phyloP scores from a whole-genome alignment of 2,797 vertebrate genomes.

The Myotis vivesi region DNA sequence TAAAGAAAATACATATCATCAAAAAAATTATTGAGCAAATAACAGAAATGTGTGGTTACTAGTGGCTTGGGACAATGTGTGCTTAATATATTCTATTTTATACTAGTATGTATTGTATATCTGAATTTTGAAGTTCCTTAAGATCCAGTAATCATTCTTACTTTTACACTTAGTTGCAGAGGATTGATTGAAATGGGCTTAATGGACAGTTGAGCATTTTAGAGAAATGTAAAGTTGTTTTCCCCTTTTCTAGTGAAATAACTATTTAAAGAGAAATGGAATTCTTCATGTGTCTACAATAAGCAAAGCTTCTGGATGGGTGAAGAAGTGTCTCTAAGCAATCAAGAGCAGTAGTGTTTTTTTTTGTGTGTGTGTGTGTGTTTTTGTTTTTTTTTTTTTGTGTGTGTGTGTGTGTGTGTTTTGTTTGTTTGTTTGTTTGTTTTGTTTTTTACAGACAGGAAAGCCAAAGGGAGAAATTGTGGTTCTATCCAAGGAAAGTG shows the following conservation, averaged over 20 bases:
- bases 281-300: background rate
- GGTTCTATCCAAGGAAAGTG: background rate
- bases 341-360: background rate
- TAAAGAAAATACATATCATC: background rate
- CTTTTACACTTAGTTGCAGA: background rate
- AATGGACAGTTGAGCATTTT: background rate
- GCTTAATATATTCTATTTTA: background rate
- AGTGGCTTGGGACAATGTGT: background rate
- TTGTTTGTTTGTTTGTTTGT: no score
- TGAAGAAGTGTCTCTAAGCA: background rate
- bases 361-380: no score
- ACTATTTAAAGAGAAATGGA: background rate
- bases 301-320: background rate
- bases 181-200: conserved; percentile 11
- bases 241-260: background rate
- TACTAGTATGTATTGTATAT: background rate
- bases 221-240: background rate
- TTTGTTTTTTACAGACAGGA: background rate
- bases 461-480: background rate
- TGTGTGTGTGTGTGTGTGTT: no score
- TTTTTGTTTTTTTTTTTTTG: no score
- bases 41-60: background rate
- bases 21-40: background rate
- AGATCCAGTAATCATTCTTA: background rate
- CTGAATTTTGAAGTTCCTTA: background rate